phyloP scores from a whole-genome alignment of 2,888 invertebrate species.

The Caenorhabditis virilis region DNA sequence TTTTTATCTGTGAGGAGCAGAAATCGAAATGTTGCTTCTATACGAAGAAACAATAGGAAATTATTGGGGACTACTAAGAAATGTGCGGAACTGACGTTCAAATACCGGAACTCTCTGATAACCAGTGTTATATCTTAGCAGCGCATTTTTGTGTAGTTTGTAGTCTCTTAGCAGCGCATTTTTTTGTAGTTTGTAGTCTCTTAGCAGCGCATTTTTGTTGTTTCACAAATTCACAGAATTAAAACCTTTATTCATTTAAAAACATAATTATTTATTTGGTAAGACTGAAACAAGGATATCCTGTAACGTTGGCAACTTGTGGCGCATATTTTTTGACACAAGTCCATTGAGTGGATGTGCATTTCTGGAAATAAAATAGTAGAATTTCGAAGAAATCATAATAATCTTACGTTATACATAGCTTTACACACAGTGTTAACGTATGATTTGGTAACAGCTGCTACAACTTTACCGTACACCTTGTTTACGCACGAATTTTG shows the following conservation, averaged over 20 bases:
- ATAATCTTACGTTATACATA: not conserved
- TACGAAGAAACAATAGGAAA: not conserved
- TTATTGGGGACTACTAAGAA: not conserved
- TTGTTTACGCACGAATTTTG: conserved; percentile 28
- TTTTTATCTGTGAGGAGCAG: not conserved
- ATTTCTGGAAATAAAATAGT: conserved; percentile 5
- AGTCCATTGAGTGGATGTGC: conserved; percentile 17
- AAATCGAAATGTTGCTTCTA: not conserved
- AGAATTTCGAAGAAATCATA: no score
- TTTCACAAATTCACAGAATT: no score
- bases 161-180: no score
- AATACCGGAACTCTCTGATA: not conserved
- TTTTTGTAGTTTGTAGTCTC: no score
- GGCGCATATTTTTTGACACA: conserved; percentile 20
- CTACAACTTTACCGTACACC: conserved; percentile 17
- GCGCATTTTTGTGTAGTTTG: no score
- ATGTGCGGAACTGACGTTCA: not conserved
- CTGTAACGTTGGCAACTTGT: conserved; percentile 18
- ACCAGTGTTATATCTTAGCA: no score
- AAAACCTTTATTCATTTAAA: not conserved
- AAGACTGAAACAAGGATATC: conserved; percentile 13
- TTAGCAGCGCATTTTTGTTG: no score
- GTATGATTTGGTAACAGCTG: conserved; percentile 20
- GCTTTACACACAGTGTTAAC: conserved; percentile 31
- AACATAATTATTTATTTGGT: not conserved